Conservation (phyloP, 2,797 vertebrate species). For the Enteromius trimaculatus region DNA sequence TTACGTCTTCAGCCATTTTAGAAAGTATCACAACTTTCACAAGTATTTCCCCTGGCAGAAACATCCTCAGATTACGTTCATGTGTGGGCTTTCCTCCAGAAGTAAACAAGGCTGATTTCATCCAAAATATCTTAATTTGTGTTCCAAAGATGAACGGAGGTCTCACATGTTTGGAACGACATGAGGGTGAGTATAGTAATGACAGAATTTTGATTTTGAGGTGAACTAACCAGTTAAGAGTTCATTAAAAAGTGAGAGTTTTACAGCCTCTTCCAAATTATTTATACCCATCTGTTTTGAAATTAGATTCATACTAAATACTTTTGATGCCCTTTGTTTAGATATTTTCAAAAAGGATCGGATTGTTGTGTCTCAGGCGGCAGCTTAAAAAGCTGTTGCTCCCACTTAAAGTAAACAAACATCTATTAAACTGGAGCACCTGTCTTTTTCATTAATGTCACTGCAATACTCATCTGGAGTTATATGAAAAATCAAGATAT, state of each 20-base stretch:
- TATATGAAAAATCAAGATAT: constrained; percentile 67
- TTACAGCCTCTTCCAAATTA: background rate
- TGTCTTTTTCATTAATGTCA: constrained; percentile 62
- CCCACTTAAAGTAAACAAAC: constrained; percentile 65
- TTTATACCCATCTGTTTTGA: background rate
- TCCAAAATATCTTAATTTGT: no score
- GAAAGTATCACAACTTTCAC: no score
- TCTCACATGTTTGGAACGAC: no score
- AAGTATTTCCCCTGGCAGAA: no score
- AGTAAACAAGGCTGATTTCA: no score
- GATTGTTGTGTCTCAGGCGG: background rate
- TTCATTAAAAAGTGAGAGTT: background rate
- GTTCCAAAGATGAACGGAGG: no score
- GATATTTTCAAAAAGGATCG: background rate
- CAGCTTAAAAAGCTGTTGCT: constrained; percentile 30
- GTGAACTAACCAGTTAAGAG: no score
- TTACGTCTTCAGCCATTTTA: no score
- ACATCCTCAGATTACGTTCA: no score
- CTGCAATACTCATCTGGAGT: constrained; percentile 54
- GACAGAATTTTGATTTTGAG: no score
- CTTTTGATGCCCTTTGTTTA: background rate
- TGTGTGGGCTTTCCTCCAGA: no score
- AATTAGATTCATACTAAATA: background rate
- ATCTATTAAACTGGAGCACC: constrained; percentile 63
- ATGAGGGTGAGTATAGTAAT: no score